Conservation (phyloP, 1,140 invertebrate genomes). For the Meloidogyne hapla region DNA sequence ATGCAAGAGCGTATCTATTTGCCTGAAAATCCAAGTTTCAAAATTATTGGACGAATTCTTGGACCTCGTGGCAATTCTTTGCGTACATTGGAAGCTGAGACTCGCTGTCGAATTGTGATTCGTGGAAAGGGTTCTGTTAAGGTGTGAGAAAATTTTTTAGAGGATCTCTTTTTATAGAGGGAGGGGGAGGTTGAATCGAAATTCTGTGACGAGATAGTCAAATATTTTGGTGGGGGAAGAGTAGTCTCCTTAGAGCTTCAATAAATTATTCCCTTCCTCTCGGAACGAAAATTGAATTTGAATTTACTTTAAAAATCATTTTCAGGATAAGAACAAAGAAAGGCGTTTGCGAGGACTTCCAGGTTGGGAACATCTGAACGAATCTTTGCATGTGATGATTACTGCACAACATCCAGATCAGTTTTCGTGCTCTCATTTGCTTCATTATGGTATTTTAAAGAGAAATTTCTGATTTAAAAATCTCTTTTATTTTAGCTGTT, state of each 20-base stretch:
- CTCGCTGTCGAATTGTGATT: conserved; percentile 99
- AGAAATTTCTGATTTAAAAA: background rate
- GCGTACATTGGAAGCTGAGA: conserved; percentile 96
- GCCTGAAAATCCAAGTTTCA: conserved; percentile 70
- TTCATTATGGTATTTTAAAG: conserved; percentile 9
- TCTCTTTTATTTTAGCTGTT: conserved; percentile 11
- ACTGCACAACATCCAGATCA: conserved; percentile 32
- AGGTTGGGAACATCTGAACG: conserved; percentile 98
- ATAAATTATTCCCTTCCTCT: no score
- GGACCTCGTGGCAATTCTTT: conserved; percentile 97
- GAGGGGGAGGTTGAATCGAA: no score
- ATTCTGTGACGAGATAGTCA: no score
- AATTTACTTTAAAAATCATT: background rate
- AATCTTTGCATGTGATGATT: conserved; percentile 94
- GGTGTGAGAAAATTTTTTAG: conserved; percentile 26
- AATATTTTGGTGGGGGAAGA: background rate
- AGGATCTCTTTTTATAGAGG: no score
- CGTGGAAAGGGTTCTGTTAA: conserved; percentile 91
- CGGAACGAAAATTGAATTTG: no score
- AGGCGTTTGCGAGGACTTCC: conserved; percentile 75
- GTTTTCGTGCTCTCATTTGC: conserved; percentile 31
- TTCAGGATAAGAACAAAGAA: conserved; percentile 33
- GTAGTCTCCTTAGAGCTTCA: no score
- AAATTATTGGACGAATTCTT: conserved; percentile 96
- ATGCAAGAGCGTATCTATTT: background rate